Percentiles rank a stretch among this genome's conserved stretches.
Conservation (phyloP, 2,113 vertebrate genomes). For the Cryptotis parvus region DNA sequence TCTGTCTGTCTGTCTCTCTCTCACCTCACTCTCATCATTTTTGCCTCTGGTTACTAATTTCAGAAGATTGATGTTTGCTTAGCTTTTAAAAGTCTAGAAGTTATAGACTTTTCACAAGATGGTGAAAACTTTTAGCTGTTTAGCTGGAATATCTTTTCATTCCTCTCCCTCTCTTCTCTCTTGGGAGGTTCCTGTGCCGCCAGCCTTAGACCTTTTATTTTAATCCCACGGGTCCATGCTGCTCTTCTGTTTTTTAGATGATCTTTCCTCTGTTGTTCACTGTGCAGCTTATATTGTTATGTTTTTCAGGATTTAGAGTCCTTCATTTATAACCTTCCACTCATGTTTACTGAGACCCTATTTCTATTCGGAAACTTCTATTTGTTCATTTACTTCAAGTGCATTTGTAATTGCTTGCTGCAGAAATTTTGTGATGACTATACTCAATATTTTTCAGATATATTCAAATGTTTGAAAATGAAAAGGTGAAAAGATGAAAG, state of each 20-base stretch:
- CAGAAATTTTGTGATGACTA: not conserved
- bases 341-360: not conserved
- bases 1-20: too few species aligned
- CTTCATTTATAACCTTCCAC: not conserved
- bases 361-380: not conserved
- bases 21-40: not conserved
- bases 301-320: not conserved
- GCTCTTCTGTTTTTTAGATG: not conserved
- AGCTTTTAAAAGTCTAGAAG: not conserved
- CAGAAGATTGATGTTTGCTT: not conserved
- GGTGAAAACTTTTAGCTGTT: not conserved
- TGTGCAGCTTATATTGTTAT: not conserved
- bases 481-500: not conserved
- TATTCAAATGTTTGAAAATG: not conserved
- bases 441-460: not conserved
- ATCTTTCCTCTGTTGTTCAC: not conserved
- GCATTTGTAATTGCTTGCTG: not conserved
- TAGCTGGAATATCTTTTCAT: not conserved
- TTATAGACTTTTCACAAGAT: not conserved
- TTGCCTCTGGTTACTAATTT: not conserved
- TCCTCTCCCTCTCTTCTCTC: not conserved
- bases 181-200: not conserved
- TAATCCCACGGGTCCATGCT: not conserved
- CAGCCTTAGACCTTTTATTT: not conserved
- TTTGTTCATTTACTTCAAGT: not conserved